phyloP scores from a whole-genome alignment of 2,113 vertebrate genomes.

The Chauna torquata region DNA sequence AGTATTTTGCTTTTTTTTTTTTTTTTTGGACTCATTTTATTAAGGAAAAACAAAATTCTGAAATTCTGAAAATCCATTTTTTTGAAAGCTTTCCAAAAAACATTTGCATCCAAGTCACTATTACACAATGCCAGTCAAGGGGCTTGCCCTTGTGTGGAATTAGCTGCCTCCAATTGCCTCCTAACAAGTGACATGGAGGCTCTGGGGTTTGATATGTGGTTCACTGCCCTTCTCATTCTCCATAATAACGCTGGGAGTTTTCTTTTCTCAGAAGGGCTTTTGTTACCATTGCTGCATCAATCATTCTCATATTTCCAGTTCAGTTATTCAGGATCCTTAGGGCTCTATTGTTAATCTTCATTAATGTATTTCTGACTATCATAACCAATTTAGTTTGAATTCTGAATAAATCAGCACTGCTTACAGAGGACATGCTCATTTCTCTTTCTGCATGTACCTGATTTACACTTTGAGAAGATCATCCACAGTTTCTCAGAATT shows the following conservation, averaged over 20 bases:
- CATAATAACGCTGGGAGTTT: background rate
- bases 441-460: background rate
- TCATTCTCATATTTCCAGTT: conserved; percentile 51
- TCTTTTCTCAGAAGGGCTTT: conserved; percentile 31
- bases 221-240: background rate
- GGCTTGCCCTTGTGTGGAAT: background rate
- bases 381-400: conserved; percentile 49
- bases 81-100: background rate
- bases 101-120: background rate
- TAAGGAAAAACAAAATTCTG: background rate
- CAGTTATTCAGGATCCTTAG: conserved; percentile 28
- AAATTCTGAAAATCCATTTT: background rate
- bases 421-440: background rate
- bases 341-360: conserved; percentile 60
- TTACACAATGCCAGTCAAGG: background rate
- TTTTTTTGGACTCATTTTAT: background rate
- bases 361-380: conserved; percentile 42
- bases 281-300: conserved; percentile 1
- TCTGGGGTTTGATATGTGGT: background rate
- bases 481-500: background rate
- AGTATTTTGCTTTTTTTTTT: background rate
- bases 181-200: background rate
- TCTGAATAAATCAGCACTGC: background rate
- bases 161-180: background rate
- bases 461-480: background rate